Base-by-base conservation (phyloP, 1,140 invertebrate genomes). In the Drosophila subobscura region DNA sequence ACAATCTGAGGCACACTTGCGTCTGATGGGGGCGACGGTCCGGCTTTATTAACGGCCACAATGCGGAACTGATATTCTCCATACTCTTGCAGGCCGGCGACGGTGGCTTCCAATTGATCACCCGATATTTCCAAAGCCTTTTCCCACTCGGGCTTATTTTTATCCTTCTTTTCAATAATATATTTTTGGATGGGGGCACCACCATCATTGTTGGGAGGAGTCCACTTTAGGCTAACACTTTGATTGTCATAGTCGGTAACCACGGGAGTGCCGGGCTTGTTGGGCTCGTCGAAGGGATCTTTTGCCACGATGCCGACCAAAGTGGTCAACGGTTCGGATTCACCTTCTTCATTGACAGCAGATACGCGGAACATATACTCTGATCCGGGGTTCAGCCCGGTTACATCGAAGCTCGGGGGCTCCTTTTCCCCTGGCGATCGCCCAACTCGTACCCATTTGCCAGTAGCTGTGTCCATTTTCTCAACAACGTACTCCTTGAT, bases 341-440 rank as follows among this genome's bases (percentile, higher is more conserved):
- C 97, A 33, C 98, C 98, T 92, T 99, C 97, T 72, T 97, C 96
- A 91, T 99, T 99, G 54, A 98, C 95, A 49, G 98, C 98, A 0
- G 95, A 96, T 0, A 99, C 98, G 42, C 98, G 93, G 94, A 99
- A 99, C 92, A 98, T 97, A 92, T 99, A 99, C 90, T 98, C 96
- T 66, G 96, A 95, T 6, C 97, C 97, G 16, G 98, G 97, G 83
- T 96, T 96, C 5, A 99, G 93, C 8, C 97, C 91, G 10, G 95
- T 96, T n/a, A 98, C 95, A 64, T 97, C 96, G 91, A 97, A 96
- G 89, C 96, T 96, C 3, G 96, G 94, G 29, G 94, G 94, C 8
- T 94, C 93, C 77, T 95, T 94, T 84, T 96, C 95, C 44, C 95
- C 93, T 90, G 91, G 86, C 46, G 95, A 92, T 76, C 94, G 94